Evolutionary conservation across 92 coral and sea anemone species (phyloP), one percentile per base, ranked within the genome.

Genomic region (Diadumene lineata): DNA sequence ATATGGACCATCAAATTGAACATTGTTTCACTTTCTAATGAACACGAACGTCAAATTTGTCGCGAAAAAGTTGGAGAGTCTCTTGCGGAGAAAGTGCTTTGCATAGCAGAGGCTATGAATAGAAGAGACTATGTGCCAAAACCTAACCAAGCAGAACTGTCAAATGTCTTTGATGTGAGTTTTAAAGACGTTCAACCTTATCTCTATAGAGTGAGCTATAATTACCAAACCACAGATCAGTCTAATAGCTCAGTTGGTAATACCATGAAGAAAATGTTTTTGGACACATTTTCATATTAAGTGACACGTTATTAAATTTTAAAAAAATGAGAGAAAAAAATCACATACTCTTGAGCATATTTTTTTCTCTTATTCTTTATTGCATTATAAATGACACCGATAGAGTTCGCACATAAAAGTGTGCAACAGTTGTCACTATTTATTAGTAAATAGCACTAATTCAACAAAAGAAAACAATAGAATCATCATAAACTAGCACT

Each of bases 21-120:
- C 66, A 85, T 91, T 50, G 87, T 82, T 53, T 81, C 88, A 21
- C 66, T 90, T 27, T 67, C 89, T 31, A 91, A 92, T 32, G 98
- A 93, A 72, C 93, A 91, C 65, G 97, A 93, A 70, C 77, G 97
- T 28, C 98, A 93, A 26, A 91, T 83, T 50, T 93, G 91, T 77
- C 97, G 98, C 4, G 98, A 93, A 68, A 91, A 91, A 71, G 97
- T 91, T 26, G 97, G 97, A 4, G 98, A 93, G 73, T 87, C 90
- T 50, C 86, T 93, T 1, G 91, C 92, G 26, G 98, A 93, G 78
- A 93, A 88, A 72, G 89, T 93, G 13, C 82, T 93, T 50, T 92
- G 93, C 67, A 84, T 93, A 33, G 97, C 98, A 51, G 97, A 92
- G 70, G 96, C 96, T 8, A 93, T 93, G 89, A 93, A 93, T 81